A percentile compares a stretch with the other conserved stretches of the same genome.
Conservation (phyloP, 2,888 invertebrate species). For the Abscondita cerata region DNA sequence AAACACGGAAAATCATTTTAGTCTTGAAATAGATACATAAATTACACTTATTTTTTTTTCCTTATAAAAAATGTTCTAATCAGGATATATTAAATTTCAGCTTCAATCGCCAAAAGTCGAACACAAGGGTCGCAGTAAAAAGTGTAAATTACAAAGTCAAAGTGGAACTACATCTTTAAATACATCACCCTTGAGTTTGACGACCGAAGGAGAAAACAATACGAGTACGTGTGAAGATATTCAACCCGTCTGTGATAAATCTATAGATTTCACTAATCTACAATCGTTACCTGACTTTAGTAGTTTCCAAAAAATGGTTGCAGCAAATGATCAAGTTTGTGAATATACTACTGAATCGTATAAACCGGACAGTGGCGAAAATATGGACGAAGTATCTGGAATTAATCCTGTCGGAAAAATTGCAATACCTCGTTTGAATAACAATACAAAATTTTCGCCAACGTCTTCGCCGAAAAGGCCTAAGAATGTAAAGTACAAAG, state of each 20-base stretch:
- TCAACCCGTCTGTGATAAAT: conserved; percentile 58
- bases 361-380: conserved; percentile 22
- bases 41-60: no score
- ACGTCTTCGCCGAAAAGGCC: conserved; percentile 38
- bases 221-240: conserved; percentile 53
- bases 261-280: conserved; percentile 53
- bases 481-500: conserved; percentile 60
- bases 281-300: conserved; percentile 59
- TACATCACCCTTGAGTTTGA: conserved; percentile 54
- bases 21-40: no score
- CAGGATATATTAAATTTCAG: conserved; percentile 23
- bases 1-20: no score
- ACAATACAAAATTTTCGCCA: conserved; percentile 41
- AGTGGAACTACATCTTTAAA: conserved; percentile 21
- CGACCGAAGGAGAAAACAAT: conserved; percentile 56
- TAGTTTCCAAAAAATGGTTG: conserved; percentile 56
- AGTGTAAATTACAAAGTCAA: conserved; percentile 30
- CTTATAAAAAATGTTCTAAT: no score
- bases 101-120: conserved; percentile 38
- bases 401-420: conserved; percentile 43
- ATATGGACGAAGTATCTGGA: conserved; percentile 20
- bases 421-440: conserved; percentile 51
- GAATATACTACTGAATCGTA: conserved; percentile 29
- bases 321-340: conserved; percentile 35
- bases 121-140: conserved; percentile 42